Conservation (phyloP, 2,113 vertebrate species). For the Forbesichthys papilliferus region DNA sequence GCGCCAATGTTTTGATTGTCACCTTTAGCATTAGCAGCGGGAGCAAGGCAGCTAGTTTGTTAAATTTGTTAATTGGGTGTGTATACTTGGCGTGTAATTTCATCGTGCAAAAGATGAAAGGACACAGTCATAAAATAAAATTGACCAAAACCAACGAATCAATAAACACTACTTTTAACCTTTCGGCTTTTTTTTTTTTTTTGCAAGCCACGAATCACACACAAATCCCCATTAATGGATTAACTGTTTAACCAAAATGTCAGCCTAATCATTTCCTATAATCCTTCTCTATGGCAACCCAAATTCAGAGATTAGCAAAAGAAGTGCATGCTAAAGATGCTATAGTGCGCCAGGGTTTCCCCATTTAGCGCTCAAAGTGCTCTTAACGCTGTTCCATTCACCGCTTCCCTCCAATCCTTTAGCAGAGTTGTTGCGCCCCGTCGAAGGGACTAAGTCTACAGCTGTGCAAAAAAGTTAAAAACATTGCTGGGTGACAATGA, state of each 20-base stretch:
- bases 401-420: not conserved
- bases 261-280: too few species aligned
- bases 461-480: not conserved
- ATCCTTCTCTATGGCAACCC: not conserved
- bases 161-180: too few species aligned
- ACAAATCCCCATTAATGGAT: too few species aligned
- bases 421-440: not conserved
- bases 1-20: constrained; percentile 60
- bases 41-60: too few species aligned
- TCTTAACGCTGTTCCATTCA: not conserved
- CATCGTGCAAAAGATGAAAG: too few species aligned
- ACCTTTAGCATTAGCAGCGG: constrained; percentile 61
- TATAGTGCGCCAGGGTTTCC: not conserved
- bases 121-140: too few species aligned
- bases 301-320: constrained; percentile 32
- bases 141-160: too few species aligned
- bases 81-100: too few species aligned
- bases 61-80: not conserved
- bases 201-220: too few species aligned
- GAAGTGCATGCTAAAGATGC: not conserved
- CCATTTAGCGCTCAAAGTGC: not conserved
- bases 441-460: not conserved
- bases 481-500: not conserved
- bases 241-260: too few species aligned
- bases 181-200: too few species aligned